Evolutionary conservation across 2,888 invertebrate genomes (phyloP).

Genomic region (Morpho deidamia): DNA sequence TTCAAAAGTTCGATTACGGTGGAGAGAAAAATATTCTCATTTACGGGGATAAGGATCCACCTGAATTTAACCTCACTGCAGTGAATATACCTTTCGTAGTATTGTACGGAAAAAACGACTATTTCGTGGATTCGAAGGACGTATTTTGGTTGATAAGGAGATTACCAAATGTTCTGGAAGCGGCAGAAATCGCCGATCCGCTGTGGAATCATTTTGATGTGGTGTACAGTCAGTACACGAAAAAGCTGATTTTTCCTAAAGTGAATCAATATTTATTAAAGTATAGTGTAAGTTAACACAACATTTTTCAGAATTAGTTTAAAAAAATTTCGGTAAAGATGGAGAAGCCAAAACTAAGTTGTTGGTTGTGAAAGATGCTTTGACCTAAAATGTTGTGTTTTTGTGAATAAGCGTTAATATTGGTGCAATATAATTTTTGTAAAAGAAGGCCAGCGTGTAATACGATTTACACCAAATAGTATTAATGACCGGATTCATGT

Average conservation of each 20-base stretch:
- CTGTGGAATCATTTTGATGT: conserved; percentile 43
- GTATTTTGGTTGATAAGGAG: conserved; percentile 68
- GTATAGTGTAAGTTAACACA: conserved; percentile 19
- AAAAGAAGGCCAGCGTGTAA: too few species aligned
- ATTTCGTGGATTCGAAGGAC: conserved; percentile 80
- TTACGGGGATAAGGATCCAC: conserved; percentile 44
- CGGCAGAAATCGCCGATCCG: conserved; percentile 73
- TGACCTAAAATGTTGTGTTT: too few species aligned
- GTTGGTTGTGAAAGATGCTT: too few species aligned
- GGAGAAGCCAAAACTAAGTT: too few species aligned
- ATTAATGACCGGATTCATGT: too few species aligned
- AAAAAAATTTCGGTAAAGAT: too few species aligned
- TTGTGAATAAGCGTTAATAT: too few species aligned
- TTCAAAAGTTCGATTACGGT: conserved; percentile 54
- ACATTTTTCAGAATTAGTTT: neutral
- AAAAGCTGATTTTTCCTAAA: conserved; percentile 35
- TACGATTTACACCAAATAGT: too few species aligned
- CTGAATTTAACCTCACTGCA: conserved; percentile 44
- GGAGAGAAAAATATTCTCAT: conserved; percentile 36
- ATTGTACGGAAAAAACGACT: conserved; percentile 60
- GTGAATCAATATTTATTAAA: conserved; percentile 31
- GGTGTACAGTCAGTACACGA: conserved; percentile 38
- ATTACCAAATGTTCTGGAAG: conserved; percentile 77
- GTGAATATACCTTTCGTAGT: conserved; percentile 43
- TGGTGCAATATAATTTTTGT: too few species aligned